Base-by-base conservation (phyloP, 2,797 vertebrate species). In the Coregonus sp. region DNA sequence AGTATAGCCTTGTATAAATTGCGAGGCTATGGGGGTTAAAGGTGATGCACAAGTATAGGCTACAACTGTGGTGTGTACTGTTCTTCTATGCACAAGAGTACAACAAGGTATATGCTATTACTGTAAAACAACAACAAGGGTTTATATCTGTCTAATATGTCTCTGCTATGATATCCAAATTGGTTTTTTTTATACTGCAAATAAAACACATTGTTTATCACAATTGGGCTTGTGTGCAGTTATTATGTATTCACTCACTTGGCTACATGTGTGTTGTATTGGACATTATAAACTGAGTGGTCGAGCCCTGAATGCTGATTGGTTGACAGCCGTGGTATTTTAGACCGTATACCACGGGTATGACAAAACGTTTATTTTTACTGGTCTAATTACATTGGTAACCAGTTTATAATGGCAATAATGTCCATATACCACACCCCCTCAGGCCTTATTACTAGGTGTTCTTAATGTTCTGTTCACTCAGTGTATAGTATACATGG, bases 151-250 rank as follows among this genome's bases (percentile, higher is more conserved):
- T 59, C 69, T 78, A 70, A 68, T 59, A 66, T 82, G 75, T 85
- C 75, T 81, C 72, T 72, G 31, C 15, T 29, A 75, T 81, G 70
- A 78, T 81, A 78, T 80, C 78, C 59, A 67, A 54, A 78, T 81
- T 81, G 83, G 85, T 86, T 86, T 84, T 88, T 47, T 86, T 78
- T 82, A 85, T 83, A 79, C 78, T 72, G 74, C 47, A 20, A 86
- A 84, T 86, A 84, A 85, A 82, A 83, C 59, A 78, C 73, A 75
- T 78, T 81, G 56, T 79, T 77, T 81, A 78, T 80, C 78, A 81
- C 72, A 56, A 63, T 14, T 40, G 33, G n/a, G 11, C 11, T 63
- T 37, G 29, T 63, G 54, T 61, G 33, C 3, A 54, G 7, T 71
- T 20, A 20, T 15, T 31, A 47, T 67, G 25, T 67, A 31, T 29